Percentiles rank a stretch among this genome's conserved stretches.
phyloP scores from a whole-genome alignment of 1,140 invertebrate genomes.

The Ruditapes philippinarum region DNA sequence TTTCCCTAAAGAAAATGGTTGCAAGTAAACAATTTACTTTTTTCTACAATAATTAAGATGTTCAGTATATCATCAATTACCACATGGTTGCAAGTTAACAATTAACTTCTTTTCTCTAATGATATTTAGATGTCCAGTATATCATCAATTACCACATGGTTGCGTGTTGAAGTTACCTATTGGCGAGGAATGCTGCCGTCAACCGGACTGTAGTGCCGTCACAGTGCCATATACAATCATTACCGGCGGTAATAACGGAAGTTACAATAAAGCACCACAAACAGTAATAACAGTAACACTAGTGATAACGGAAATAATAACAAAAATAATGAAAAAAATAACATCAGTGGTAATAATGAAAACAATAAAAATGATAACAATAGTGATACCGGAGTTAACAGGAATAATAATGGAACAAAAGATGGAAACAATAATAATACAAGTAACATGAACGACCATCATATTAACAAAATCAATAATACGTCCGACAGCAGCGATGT shows the following conservation, averaged over 20 bases:
- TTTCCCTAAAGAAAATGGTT: too few relatives aligned
- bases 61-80: constrained; percentile 4
- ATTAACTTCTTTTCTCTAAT: too few relatives aligned
- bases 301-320: not conserved
- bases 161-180: not conserved
- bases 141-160: not conserved
- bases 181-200: constrained; percentile 9
- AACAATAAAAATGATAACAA: too few relatives aligned
- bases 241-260: not conserved
- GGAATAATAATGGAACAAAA: too few relatives aligned
- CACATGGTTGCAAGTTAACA: too few relatives aligned
- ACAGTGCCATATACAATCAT: not conserved
- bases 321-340: too few relatives aligned
- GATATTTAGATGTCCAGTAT: constrained; percentile 32
- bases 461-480: not conserved
- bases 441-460: too few relatives aligned
- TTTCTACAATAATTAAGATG: too few relatives aligned
- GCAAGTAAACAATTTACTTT: too few relatives aligned
- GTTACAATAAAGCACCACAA: not conserved
- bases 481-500: not conserved
- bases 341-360: too few relatives aligned
- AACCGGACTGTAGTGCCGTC: not conserved
- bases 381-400: too few relatives aligned
- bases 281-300: not conserved
- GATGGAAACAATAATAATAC: too few relatives aligned